Base-by-base conservation (phyloP, 2,888 invertebrate genomes). In the Dolomedes plantarius region DNA sequence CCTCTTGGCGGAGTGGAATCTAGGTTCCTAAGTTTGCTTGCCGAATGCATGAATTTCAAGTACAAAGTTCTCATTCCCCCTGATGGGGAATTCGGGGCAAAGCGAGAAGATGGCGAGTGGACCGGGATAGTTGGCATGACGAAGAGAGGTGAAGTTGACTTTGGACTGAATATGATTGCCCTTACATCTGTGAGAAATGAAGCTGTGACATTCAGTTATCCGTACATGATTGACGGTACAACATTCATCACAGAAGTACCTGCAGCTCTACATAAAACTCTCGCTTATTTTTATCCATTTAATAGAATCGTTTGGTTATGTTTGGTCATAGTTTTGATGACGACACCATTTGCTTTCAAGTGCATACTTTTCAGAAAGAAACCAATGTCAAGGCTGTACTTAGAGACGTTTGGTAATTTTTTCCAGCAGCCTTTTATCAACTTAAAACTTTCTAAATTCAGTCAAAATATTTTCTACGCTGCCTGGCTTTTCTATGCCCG, bases 51-150 rank as follows among this genome's bases (percentile, higher is more conserved):
- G 36, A 32, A 39, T 5, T 77, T 68, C 29, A 27, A 32, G 7
- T 77, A 68, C 16, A 23, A n/a, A 28, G 13, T 77, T 11, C 29
- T 27, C 5, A n/a, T 36, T 16, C 68, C 77, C 7, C 0, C 23
- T 16, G 69, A 77, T 29, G 6, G 41, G 16, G 69, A 36, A 5
- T 77, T 56, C 41, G 77, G 77, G 19, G 2, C 56, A 11, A 56
- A 69, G 56, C 5, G 7, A 13, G 68, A 68, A 50, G 36, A 77
- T 69, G 77, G 77, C 2, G 27, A 16, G 19, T 77, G 69, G 69
- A 56, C 68, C 27, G 77, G 77, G 1, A 77, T 77, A 19, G 28
- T 69, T 13, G 77, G 77, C 11, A 69, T 77, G 69, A 5, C 50
- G 7, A 19, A 56, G 0, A 46, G 56, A 50, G 39, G 56, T 3